Conservation (phyloP, 2,888 invertebrate genomes). For the Thumatha senex region DNA sequence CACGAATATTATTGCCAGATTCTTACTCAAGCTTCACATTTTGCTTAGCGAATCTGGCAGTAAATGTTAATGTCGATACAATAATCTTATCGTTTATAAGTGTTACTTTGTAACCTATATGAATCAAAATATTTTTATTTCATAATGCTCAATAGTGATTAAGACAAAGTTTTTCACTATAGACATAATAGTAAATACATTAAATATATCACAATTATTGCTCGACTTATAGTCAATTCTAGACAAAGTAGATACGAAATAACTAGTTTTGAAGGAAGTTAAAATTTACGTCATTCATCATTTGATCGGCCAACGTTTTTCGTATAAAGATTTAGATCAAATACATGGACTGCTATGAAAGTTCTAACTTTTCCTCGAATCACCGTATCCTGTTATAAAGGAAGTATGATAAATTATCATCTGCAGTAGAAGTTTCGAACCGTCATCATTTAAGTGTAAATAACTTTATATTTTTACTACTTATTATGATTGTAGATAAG, state of each 20-base stretch:
- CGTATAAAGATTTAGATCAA: constrained; percentile 60
- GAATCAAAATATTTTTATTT: too few relatives aligned
- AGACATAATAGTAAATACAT: too few relatives aligned
- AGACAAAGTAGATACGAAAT: not conserved
- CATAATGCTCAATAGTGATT: too few relatives aligned
- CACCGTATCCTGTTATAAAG: constrained; percentile 49
- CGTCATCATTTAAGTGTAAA: constrained; percentile 49
- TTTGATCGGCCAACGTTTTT: constrained; percentile 59
- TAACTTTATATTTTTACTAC: constrained; percentile 32
- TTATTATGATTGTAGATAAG: too few relatives aligned
- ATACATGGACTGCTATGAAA: constrained; percentile 55
- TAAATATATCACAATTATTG: not conserved
- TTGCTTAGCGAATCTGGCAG: too few relatives aligned
- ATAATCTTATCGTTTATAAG: too few relatives aligned
- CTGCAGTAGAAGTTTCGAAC: constrained; percentile 39
- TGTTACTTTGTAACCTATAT: too few relatives aligned
- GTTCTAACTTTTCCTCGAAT: constrained; percentile 68
- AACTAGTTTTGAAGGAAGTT: constrained; percentile 12
- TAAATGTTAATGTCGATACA: too few relatives aligned
- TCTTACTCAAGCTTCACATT: too few relatives aligned
- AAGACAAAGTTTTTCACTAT: too few relatives aligned
- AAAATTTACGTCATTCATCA: constrained; percentile 62
- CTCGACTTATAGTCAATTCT: too few relatives aligned
- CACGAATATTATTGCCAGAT: too few relatives aligned
- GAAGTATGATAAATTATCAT: constrained; percentile 67